phyloP scores from a whole-genome alignment of 2,888 invertebrate species.

The Chrysolina americana region DNA sequence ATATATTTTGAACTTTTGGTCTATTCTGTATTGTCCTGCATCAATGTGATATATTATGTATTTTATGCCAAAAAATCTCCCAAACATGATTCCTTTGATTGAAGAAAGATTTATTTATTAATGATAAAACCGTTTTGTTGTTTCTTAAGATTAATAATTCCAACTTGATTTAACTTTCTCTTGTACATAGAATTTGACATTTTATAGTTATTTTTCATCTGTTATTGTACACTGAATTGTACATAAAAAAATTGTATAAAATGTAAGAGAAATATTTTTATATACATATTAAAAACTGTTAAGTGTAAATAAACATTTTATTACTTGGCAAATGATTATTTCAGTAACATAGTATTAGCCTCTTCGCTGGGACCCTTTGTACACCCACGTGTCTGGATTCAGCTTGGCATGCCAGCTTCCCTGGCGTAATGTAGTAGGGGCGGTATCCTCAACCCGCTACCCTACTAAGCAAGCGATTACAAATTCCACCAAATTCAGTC shows the following conservation, averaged over 20 bases:
- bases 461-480: no score
- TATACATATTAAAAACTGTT: slow-evolving; percentile 54
- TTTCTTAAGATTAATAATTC: background rate
- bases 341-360: background rate
- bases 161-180: slow-evolving; percentile 22
- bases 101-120: slow-evolving; percentile 22
- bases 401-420: no score
- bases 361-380: no score
- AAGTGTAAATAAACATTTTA: slow-evolving; percentile 50
- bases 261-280: slow-evolving; percentile 54
- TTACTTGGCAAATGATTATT: slow-evolving; percentile 39
- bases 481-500: no score
- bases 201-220: slow-evolving; percentile 42
- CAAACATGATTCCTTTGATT: background rate
- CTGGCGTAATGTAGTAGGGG: no score
- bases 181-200: slow-evolving; percentile 35
- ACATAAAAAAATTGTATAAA: slow-evolving; percentile 54
- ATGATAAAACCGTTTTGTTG: background rate
- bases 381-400: no score
- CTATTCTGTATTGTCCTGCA: slow-evolving; percentile 14
- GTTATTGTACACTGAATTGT: slow-evolving; percentile 47
- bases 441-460: no score
- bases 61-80: slow-evolving; percentile 12
- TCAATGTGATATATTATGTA: slow-evolving; percentile 2
- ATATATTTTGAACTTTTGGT: background rate